These are phyloP conservation scores for Lepisosteus osseus DNA, from an alignment of 2,113 vertebrate genomes.

Conservation along the genomic window DNA sequence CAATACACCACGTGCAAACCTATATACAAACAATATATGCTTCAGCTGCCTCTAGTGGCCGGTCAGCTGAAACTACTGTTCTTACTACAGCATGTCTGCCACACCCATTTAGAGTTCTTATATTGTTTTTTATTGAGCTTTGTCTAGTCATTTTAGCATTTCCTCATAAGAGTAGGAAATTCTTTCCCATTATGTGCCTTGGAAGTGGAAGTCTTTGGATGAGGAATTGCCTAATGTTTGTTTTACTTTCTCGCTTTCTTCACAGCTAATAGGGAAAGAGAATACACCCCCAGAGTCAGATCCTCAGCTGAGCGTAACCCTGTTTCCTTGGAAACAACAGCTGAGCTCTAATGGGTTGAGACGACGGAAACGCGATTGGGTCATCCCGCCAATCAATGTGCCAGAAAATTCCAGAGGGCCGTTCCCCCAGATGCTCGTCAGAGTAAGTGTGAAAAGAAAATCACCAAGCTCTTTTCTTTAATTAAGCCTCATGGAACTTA, in stretches of 20 bases:
- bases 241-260: slow-evolving; percentile 30
- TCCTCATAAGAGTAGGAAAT: background rate
- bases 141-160: slow-evolving; percentile 25
- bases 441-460: slow-evolving; percentile 70
- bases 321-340: slow-evolving; percentile 64
- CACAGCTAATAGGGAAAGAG: slow-evolving; percentile 48
- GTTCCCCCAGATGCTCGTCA: slow-evolving; percentile 92
- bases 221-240: background rate
- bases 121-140: slow-evolving; percentile 29
- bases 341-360: slow-evolving; percentile 65
- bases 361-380: slow-evolving; percentile 93
- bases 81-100: too few relatives aligned
- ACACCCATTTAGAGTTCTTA: too few relatives aligned
- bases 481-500: background rate
- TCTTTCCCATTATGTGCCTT: background rate
- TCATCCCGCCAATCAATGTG: slow-evolving; percentile 95
- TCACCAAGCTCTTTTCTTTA: slow-evolving; percentile 4
- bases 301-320: slow-evolving; percentile 59
- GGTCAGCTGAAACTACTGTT: too few relatives aligned
- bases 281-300: slow-evolving; percentile 43
- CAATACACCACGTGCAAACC: too few relatives aligned
- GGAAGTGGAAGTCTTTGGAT: background rate
- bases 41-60: too few relatives aligned
- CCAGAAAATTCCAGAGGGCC: slow-evolving; percentile 92
- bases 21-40: too few relatives aligned